Conservation (phyloP, 2,888 invertebrate genomes). For the Volucella bombylans region DNA sequence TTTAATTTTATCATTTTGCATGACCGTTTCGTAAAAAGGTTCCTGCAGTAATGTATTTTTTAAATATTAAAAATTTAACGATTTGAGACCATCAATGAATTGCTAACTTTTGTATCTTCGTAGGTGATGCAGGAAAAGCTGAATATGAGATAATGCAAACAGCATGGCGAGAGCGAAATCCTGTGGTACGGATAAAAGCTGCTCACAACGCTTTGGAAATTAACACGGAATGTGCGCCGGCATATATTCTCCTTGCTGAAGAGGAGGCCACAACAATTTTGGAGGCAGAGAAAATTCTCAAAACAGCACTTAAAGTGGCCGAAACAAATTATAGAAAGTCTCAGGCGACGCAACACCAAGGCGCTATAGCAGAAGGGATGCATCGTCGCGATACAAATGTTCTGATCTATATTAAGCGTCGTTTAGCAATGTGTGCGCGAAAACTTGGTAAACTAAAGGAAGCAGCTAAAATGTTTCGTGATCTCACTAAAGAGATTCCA, state of each 20-base stretch:
- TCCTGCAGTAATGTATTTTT: too few relatives aligned
- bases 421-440: slow-evolving; percentile 98
- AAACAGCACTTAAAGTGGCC: slow-evolving; percentile 92
- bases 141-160: slow-evolving; percentile 98
- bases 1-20: too few relatives aligned
- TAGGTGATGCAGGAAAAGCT: slow-evolving; percentile 89
- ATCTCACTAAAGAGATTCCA: slow-evolving; percentile 97
- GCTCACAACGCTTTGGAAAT: slow-evolving; percentile 93
- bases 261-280: slow-evolving; percentile 96
- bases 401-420: slow-evolving; percentile 94
- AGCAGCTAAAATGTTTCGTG: slow-evolving; percentile 97
- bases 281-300: slow-evolving; percentile 92
- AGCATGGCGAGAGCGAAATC: slow-evolving; percentile 97
- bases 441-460: slow-evolving; percentile 96
- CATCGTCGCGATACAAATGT: slow-evolving; percentile 96
- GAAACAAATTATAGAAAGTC: slow-evolving; percentile 90
- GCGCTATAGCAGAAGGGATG: slow-evolving; percentile 88
- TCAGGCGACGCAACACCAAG: slow-evolving; percentile 91
- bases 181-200: slow-evolving; percentile 93
- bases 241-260: slow-evolving; percentile 96
- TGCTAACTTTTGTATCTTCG: too few relatives aligned
- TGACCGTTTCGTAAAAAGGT: too few relatives aligned
- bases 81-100: neutral
- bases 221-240: slow-evolving; percentile 96
- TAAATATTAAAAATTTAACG: too few relatives aligned